These are phyloP conservation scores for Sphenopsis melanotis DNA, from an alignment of 2,797 vertebrate genomes.

Conservation along the genomic window DNA sequence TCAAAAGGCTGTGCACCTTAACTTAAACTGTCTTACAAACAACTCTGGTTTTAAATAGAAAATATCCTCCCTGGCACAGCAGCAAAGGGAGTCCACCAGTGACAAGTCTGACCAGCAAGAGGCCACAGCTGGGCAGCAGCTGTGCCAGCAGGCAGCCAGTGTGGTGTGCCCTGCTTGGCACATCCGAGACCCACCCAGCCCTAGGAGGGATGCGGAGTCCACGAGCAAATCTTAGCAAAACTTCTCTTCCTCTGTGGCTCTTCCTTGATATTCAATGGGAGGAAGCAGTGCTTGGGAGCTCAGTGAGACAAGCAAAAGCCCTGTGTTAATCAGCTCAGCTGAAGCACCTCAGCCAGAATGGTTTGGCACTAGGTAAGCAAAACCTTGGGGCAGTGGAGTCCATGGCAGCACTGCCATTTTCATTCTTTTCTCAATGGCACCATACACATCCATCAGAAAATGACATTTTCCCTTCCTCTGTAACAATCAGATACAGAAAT, in stretches of 20 bases:
- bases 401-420: neutral
- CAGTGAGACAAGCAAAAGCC: neutral
- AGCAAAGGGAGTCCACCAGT: neutral
- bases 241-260: neutral
- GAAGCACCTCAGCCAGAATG: neutral
- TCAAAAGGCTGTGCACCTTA: neutral
- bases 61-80: neutral
- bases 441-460: neutral
- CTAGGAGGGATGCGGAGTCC: neutral
- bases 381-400: neutral
- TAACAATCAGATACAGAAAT: neutral
- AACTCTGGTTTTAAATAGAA: neutral
- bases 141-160: neutral
- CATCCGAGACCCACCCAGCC: neutral
- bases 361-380: neutral
- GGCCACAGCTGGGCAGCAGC: neutral
- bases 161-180: neutral
- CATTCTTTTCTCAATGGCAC: neutral
- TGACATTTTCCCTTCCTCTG: neutral
- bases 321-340: neutral
- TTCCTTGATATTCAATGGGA: accelerated
- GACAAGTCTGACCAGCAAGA: neutral
- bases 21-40: neutral
- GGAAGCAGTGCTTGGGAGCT: accelerated
- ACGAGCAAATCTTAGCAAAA: neutral